Conservation (phyloP, 2,888 invertebrate species). For the Trichopoda pennipes region DNA sequence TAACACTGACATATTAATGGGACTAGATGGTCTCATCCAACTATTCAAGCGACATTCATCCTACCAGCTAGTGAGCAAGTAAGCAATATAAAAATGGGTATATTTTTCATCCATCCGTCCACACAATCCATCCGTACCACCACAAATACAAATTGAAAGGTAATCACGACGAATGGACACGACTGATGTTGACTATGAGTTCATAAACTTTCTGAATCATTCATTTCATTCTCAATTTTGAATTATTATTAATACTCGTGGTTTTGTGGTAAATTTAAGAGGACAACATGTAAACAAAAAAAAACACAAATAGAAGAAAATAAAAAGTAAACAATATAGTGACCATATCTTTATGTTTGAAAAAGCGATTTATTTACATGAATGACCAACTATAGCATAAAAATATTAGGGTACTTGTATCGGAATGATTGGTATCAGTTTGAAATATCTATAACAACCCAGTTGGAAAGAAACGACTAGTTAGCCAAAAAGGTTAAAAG, state of each 20-base stretch:
- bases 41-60: conserved; percentile 39
- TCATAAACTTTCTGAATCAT: conserved; percentile 64
- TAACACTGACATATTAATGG: conserved; percentile 43
- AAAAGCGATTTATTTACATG: conserved; percentile 71
- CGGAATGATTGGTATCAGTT: neutral
- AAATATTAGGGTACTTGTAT: neutral
- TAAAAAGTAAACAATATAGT: conserved; percentile 11
- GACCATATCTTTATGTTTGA: conserved; percentile 58
- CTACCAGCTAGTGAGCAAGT: conserved; percentile 10
- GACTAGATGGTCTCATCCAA: conserved; percentile 45
- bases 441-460: neutral
- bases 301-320: neutral
- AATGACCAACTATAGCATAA: conserved; percentile 75
- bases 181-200: conserved; percentile 66
- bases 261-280: conserved; percentile 62
- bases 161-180: conserved; percentile 75
- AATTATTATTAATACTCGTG: conserved; percentile 67
- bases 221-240: conserved; percentile 65
- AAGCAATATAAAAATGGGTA: conserved; percentile 9
- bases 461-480: no score
- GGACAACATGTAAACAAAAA: conserved; percentile 30
- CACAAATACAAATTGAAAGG: conserved; percentile 77
- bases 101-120: conserved; percentile 32
- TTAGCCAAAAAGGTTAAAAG: no score
- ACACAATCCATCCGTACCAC: conserved; percentile 49